Conservation (phyloP, 2,113 vertebrate genomes). For the Raphicerus campestris region DNA sequence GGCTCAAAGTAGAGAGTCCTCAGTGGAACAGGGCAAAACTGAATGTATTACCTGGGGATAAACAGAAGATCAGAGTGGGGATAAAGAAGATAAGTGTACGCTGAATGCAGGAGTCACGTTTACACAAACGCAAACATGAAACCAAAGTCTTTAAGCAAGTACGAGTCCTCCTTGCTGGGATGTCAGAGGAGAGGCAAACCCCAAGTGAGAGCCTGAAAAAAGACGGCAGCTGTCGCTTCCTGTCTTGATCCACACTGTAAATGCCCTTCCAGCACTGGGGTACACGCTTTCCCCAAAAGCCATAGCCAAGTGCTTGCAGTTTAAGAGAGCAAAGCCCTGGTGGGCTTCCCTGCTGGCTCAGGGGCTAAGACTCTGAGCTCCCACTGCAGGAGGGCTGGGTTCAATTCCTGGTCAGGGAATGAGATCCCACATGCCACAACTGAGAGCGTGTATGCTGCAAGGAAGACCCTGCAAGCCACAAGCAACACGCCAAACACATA, state of each 20-base stretch:
- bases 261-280: no score
- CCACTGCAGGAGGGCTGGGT: background rate
- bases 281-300: background rate
- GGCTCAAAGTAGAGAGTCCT: background rate
- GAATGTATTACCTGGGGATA: background rate
- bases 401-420: background rate
- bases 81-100: background rate
- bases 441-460: background rate
- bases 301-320: background rate
- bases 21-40: background rate
- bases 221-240: background rate
- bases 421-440: background rate
- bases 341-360: background rate
- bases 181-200: background rate
- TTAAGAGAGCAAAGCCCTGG: background rate
- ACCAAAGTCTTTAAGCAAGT: background rate
- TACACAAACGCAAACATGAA: background rate
- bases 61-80: background rate
- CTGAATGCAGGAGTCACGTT: background rate
- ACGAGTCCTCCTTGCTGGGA: background rate
- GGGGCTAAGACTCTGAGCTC: background rate
- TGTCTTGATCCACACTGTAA: background rate
- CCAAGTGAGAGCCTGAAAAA: background rate
- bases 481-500: background rate
- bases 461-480: background rate